Percentiles rank a stretch among this genome's conserved stretches.
Evolutionary conservation across 2,888 invertebrate species (phyloP).

Genomic region (Taphrorychus bicolor): DNA sequence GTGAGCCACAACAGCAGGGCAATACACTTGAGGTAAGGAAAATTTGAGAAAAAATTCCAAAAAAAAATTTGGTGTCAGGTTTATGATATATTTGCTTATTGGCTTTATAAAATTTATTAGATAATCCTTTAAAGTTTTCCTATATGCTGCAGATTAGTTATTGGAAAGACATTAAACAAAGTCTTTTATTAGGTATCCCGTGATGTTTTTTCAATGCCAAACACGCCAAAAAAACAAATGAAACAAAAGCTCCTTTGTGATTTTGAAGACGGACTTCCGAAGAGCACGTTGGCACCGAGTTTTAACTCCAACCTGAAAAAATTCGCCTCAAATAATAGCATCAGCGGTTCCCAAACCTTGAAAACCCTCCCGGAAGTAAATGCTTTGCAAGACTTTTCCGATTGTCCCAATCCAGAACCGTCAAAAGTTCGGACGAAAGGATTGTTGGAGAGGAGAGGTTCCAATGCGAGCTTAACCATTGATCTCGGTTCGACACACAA

Average conservation of each 20-base stretch:
- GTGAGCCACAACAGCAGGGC: slow-evolving; percentile 62
- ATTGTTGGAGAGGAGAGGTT: slow-evolving; percentile 83
- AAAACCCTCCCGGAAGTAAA: slow-evolving; percentile 77
- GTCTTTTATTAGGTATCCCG: slow-evolving; percentile 57
- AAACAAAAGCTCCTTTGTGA: slow-evolving; percentile 53
- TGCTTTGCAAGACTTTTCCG: slow-evolving; percentile 67
- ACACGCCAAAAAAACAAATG: slow-evolving; percentile 69
- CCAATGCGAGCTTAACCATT: slow-evolving; percentile 88
- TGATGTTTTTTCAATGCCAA: slow-evolving; percentile 69
- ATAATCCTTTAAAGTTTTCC: too few species aligned
- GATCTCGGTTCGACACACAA: slow-evolving; percentile 68
- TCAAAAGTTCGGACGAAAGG: slow-evolving; percentile 69
- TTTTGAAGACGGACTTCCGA: slow-evolving; percentile 51
- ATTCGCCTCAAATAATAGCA: slow-evolving; percentile 69
- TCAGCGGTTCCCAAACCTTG: slow-evolving; percentile 72
- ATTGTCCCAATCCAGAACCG: slow-evolving; percentile 57
- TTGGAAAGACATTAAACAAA: too few species aligned
- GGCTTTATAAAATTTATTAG: too few species aligned
- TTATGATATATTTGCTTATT: too few species aligned
- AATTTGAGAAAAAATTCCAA: too few species aligned
- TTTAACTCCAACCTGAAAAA: slow-evolving; percentile 66
- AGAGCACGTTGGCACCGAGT: slow-evolving; percentile 49
- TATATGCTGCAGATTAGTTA: too few species aligned
- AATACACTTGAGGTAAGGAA: slow-evolving; percentile 35
- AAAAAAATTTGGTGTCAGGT: too few species aligned